phyloP scores from a whole-genome alignment of 2,113 vertebrate species.

The Oreochromis aureus region DNA sequence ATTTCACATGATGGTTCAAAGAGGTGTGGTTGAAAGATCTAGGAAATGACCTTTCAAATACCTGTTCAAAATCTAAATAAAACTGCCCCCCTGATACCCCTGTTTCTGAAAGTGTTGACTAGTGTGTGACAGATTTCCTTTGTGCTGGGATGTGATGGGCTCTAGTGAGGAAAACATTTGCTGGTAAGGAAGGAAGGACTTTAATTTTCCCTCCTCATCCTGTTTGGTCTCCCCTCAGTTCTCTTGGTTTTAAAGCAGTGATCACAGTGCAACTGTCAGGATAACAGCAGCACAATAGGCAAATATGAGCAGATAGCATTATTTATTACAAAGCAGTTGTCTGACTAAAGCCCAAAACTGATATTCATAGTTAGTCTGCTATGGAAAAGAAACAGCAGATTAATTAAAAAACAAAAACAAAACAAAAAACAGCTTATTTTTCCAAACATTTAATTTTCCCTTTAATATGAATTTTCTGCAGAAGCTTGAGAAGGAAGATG shows the following conservation, averaged over 20 bases:
- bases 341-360: neutral
- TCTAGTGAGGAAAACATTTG: conserved; percentile 9
- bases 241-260: neutral
- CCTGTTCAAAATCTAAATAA: neutral
- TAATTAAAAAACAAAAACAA: neutral
- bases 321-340: neutral
- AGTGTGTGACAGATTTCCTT: conserved; percentile 20
- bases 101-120: conserved; percentile 18
- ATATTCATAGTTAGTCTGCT: neutral
- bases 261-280: neutral
- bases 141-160: conserved; percentile 28
- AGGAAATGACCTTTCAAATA: neutral
- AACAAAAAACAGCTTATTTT: neutral
- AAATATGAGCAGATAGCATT: neutral
- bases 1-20: neutral
- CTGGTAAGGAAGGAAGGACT: conserved; percentile 34
- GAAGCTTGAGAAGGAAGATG: neutral
- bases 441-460: neutral
- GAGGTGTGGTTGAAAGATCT: neutral
- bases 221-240: conserved; percentile 11
- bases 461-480: neutral
- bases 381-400: neutral
- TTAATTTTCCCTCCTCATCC: conserved; percentile 27
- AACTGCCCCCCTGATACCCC: neutral
- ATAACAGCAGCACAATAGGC: neutral